A percentile compares a stretch with the other conserved stretches of the same genome.
Evolutionary conservation across 1,140 invertebrate genomes (phyloP).

Genomic region (Drosophila saltans): DNA sequence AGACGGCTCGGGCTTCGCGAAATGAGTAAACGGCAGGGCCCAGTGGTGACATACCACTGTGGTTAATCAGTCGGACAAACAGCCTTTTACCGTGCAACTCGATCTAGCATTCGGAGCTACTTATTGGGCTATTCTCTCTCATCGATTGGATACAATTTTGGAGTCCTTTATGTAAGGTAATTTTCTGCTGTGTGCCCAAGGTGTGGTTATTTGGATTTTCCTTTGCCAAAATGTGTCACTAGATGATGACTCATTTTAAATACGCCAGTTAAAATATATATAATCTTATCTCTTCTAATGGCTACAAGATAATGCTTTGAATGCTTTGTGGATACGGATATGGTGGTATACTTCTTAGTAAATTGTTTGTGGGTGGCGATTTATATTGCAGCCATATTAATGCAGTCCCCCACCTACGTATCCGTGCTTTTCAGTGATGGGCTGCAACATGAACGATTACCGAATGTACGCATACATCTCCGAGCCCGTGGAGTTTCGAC

Average conservation of each 20-base stretch:
- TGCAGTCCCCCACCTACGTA: constrained; percentile 51
- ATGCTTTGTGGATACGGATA: constrained; percentile 34
- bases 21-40: constrained; percentile 66
- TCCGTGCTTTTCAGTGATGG: constrained; percentile 52
- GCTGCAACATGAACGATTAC: constrained; percentile 49
- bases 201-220: neutral
- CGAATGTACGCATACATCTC: constrained; percentile 67
- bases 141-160: neutral
- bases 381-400: constrained; percentile 49
- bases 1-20: constrained; percentile 48
- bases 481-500: constrained; percentile 73
- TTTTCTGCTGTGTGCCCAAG: neutral
- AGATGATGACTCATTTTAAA: constrained; percentile 53
- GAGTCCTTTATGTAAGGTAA: constrained; percentile 26
- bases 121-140: neutral
- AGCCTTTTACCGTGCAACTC: constrained; percentile 32
- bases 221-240: constrained; percentile 33
- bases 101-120: neutral
- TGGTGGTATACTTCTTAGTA: constrained; percentile 8
- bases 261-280: constrained; percentile 59
- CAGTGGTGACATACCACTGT: constrained; percentile 58
- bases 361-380: constrained; percentile 3
- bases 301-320: constrained; percentile 61
- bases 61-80: constrained; percentile 64
- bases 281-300: constrained; percentile 62